Evolutionary conservation across 2,113 vertebrate species (phyloP).

Genomic region (Pomatostomus ruficeps): DNA sequence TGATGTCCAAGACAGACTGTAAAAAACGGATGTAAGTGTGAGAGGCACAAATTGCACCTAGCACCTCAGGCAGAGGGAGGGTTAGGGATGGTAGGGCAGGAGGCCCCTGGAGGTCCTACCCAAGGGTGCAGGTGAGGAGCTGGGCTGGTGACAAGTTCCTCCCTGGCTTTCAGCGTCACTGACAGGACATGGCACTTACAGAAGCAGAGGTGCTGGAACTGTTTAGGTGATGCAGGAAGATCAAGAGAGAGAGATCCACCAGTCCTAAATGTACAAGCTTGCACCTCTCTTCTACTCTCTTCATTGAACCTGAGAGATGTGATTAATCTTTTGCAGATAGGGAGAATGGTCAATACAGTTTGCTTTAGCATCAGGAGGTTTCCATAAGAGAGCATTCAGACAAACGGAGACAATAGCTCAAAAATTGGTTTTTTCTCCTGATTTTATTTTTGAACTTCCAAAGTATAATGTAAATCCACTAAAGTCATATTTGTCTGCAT

Average conservation of each 20-base stretch:
- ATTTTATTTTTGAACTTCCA: neutral
- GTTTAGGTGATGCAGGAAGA: neutral
- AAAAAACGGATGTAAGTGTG: neutral
- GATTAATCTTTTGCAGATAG: neutral
- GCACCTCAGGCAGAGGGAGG: neutral
- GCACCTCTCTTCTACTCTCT: neutral
- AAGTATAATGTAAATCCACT: neutral
- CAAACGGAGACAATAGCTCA: neutral
- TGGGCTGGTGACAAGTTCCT: neutral
- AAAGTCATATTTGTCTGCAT: neutral
- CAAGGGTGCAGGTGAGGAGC: accelerated
- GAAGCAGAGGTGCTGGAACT: neutral
- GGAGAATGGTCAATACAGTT: neutral
- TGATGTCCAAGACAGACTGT: neutral
- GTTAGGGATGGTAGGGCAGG: neutral
- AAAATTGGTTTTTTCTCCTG: neutral
- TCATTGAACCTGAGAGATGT: neutral
- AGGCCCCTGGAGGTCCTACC: neutral
- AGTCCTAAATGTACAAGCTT: neutral
- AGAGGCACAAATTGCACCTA: neutral
- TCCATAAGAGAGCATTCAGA: neutral
- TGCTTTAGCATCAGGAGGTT: neutral
- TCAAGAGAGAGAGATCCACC: neutral
- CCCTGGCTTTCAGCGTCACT: neutral
- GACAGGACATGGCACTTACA: accelerated